Evolutionary conservation across 2,797 vertebrate species (phyloP).

Genomic region (Anguilla anguilla): DNA sequence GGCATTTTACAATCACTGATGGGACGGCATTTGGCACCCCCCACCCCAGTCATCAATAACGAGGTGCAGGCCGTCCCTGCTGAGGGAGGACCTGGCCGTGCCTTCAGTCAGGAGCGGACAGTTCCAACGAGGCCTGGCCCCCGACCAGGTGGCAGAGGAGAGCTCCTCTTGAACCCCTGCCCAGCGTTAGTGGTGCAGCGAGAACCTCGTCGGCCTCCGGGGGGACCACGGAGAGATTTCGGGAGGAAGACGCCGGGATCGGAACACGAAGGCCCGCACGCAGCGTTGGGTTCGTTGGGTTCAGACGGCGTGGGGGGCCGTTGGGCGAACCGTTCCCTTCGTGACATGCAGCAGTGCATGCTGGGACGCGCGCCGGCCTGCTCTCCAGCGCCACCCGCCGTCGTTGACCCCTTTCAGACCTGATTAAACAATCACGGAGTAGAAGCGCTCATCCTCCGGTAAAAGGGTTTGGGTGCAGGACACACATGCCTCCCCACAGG

Average conservation of each 20-base stretch:
- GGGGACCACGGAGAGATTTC: neutral
- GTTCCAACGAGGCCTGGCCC: neutral
- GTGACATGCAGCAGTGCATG: neutral
- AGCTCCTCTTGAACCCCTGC: neutral
- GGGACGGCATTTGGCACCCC: neutral
- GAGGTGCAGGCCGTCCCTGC: neutral
- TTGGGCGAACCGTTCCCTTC: neutral
- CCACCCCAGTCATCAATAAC: neutral
- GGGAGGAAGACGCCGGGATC: neutral
- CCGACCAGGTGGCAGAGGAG: conserved; percentile 1
- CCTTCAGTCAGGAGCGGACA: neutral
- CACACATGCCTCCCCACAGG: neutral
- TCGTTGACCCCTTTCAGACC: neutral
- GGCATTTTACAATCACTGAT: neutral
- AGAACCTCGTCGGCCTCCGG: neutral
- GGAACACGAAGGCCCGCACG: neutral
- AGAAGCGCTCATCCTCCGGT: neutral
- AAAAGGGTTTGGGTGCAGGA: neutral
- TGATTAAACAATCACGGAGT: neutral
- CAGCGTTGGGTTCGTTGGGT: neutral
- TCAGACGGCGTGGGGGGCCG: too few relatives aligned
- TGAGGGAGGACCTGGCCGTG: neutral
- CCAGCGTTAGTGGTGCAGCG: neutral
- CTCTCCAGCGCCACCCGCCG: neutral
- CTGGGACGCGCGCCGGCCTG: neutral